Conservation (phyloP, 2,113 vertebrate genomes). For the Pomatostomus ruficeps region DNA sequence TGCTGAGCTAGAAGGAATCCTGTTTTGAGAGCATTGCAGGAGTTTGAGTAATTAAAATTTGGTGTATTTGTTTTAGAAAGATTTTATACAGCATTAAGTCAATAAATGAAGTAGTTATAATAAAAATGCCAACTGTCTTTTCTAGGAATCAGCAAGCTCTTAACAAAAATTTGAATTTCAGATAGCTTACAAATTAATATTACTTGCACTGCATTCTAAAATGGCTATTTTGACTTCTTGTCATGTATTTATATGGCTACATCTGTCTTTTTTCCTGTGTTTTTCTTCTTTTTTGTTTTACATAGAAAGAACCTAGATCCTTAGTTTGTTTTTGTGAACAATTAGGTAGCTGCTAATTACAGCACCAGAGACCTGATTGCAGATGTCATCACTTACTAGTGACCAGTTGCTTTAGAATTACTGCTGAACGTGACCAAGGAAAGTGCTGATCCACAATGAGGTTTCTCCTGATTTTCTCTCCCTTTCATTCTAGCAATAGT, state of each 20-base stretch:
- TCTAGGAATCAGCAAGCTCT: slow-evolving; percentile 2
- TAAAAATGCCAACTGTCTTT: slow-evolving; percentile 30
- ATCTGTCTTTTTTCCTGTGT: background rate
- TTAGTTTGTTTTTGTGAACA: background rate
- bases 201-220: slow-evolving; percentile 26
- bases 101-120: slow-evolving; percentile 8
- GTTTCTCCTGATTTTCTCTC: background rate
- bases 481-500: background rate
- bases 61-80: slow-evolving; percentile 36
- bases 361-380: background rate
- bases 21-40: background rate
- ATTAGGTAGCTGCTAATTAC: slow-evolving; percentile 10
- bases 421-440: background rate
- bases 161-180: slow-evolving; percentile 37
- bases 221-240: background rate
- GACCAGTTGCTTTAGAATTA: background rate
- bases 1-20: background rate
- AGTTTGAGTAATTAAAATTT: slow-evolving; percentile 32
- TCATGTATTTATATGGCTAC: background rate
- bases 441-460: background rate
- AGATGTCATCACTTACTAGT: background rate
- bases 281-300: background rate
- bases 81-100: background rate
- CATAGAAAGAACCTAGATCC: background rate
- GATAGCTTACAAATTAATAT: slow-evolving; percentile 9